Percentiles rank a stretch among this genome's conserved stretches.
These are phyloP conservation scores for Thyatira batis DNA, from an alignment of 2,888 invertebrate species.

Conservation along the genomic window DNA sequence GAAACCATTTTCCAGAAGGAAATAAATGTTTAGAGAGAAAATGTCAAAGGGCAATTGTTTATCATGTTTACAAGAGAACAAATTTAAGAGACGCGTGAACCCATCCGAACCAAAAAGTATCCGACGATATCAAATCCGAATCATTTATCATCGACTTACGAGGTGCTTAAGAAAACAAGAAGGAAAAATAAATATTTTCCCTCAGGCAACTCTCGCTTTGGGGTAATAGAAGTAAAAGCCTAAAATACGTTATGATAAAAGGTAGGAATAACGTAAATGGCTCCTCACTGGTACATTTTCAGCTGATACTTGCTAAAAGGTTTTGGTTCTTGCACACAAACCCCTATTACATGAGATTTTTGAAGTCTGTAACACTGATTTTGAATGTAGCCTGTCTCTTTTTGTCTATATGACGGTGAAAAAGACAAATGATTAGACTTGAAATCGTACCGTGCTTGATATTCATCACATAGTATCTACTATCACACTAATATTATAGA, in stretches of 20 bases:
- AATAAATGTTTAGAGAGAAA: neutral
- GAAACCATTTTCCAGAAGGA: too few species aligned
- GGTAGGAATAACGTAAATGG: neutral
- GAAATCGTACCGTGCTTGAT: too few species aligned
- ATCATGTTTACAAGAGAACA: neutral
- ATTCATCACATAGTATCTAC: too few species aligned
- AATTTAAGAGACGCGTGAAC: neutral
- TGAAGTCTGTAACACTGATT: too few species aligned
- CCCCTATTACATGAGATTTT: too few species aligned
- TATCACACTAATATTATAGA: too few species aligned
- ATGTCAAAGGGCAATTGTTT: neutral
- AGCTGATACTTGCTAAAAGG: neutral
- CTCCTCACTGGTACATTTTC: neutral
- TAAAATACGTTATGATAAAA: neutral
- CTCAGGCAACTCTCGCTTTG: neutral
- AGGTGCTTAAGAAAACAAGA: neutral
- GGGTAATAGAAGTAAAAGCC: neutral
- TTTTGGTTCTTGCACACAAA: too few species aligned
- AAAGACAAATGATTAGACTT: too few species aligned
- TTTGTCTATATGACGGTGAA: too few species aligned
- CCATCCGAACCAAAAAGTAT: neutral
- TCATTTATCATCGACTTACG: neutral
- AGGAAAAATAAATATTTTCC: neutral
- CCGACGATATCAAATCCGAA: neutral
- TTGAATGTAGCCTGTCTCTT: too few species aligned